Conservation (phyloP, 2,797 vertebrate genomes). For the Furcifer pardalis region DNA sequence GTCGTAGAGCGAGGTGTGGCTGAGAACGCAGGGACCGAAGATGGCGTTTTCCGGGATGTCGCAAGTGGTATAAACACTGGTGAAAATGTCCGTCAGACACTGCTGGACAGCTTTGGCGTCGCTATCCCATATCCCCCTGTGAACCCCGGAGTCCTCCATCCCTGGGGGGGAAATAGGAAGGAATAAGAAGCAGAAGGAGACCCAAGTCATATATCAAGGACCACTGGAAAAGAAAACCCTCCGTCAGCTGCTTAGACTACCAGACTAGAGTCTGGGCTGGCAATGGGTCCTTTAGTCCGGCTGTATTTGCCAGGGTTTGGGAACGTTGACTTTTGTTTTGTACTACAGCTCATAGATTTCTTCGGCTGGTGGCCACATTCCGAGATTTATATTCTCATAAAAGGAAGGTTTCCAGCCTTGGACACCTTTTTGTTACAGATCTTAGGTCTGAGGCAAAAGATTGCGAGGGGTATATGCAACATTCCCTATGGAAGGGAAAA, state of each 20-base stretch:
- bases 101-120: conserved; percentile 96
- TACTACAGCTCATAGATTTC: too few species aligned
- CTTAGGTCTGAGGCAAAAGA: not conserved
- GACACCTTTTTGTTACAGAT: too few species aligned
- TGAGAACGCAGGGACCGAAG: conserved; percentile 94
- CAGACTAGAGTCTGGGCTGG: too few species aligned
- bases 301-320: not conserved
- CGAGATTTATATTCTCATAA: too few species aligned
- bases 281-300: not conserved
- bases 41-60: conserved; percentile 96
- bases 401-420: too few species aligned
- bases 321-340: too few species aligned
- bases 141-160: conserved; percentile 91
- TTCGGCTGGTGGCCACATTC: too few species aligned
- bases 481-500: not conserved
- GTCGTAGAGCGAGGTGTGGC: conserved; percentile 96
- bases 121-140: conserved; percentile 90
- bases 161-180: conserved; percentile 42
- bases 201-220: not conserved
- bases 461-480: not conserved
- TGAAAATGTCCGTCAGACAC: conserved; percentile 97
- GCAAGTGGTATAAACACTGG: conserved; percentile 96
- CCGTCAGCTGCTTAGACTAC: not conserved
- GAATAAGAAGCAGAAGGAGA: not conserved
- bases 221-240: too few species aligned